phyloP scores from a whole-genome alignment of 2,113 vertebrate species.

The Puffinus mauretanicus region DNA sequence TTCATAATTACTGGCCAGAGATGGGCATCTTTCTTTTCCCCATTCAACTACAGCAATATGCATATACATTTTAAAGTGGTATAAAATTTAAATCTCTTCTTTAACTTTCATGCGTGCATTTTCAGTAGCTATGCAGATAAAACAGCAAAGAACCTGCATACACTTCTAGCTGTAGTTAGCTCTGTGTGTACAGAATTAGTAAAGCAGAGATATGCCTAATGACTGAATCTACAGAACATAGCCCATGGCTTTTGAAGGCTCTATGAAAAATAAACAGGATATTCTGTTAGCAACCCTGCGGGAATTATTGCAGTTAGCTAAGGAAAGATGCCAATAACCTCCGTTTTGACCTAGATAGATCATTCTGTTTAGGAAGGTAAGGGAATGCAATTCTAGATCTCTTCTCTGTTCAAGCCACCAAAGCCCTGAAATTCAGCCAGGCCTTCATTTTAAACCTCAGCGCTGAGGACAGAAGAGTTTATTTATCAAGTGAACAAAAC shows the following conservation, averaged over 20 bases:
- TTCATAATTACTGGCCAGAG: constrained; percentile 31
- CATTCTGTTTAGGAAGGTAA: constrained; percentile 31
- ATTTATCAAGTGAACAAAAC: not conserved
- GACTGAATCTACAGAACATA: constrained; percentile 8
- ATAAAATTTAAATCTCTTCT: constrained; percentile 16
- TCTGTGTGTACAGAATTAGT: constrained; percentile 3
- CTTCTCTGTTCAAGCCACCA: not conserved
- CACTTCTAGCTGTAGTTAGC: not conserved
- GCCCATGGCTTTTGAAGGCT: constrained; percentile 29
- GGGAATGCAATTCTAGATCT: constrained; percentile 35
- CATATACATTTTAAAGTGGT: not conserved
- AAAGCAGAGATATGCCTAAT: constrained; percentile 5
- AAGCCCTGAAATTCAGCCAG: constrained; percentile 29
- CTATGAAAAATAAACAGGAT: constrained; percentile 61
- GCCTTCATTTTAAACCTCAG: not conserved
- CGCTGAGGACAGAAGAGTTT: not conserved
- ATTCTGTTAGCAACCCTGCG: constrained; percentile 53
- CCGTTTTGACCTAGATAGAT: constrained; percentile 66
- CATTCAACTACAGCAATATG: not conserved
- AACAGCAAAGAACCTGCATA: not conserved
- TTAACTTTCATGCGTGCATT: not conserved
- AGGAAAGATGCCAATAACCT: constrained; percentile 66
- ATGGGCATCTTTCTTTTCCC: not conserved
- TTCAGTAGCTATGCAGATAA: constrained; percentile 28
- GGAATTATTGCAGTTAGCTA: constrained; percentile 55